Conservation (phyloP, 2,113 vertebrate species). For the Ochotona princeps region DNA sequence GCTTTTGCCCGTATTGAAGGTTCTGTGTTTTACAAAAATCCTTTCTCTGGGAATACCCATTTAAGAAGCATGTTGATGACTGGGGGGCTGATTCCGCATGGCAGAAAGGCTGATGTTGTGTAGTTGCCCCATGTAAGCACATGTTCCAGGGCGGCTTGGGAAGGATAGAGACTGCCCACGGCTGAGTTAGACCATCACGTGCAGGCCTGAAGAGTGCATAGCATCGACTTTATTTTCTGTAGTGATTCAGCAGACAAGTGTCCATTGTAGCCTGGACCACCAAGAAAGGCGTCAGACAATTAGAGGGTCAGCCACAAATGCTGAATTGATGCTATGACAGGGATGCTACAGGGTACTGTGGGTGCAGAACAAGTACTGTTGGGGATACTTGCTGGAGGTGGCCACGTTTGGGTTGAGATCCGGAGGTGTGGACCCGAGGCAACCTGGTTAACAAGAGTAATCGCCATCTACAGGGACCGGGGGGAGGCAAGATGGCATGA, state of each 20-base stretch:
- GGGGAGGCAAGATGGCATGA: neutral
- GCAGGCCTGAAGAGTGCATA: neutral
- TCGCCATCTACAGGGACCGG: neutral
- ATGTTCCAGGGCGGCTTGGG: slow-evolving; percentile 20
- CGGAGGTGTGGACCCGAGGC: neutral
- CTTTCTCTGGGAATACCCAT: slow-evolving; percentile 4
- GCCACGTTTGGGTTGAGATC: neutral
- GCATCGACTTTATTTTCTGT: slow-evolving; percentile 1
- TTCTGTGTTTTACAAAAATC: slow-evolving; percentile 29
- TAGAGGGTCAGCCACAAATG: neutral
- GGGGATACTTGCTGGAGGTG: neutral
- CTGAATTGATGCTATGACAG: neutral
- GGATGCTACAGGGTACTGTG: neutral
- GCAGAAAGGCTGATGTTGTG: slow-evolving; percentile 23
- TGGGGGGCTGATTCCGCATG: neutral
- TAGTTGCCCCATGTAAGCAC: neutral
- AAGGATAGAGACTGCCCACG: neutral
- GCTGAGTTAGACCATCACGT: neutral
- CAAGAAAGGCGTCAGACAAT: slow-evolving; percentile 25
- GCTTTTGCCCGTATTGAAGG: slow-evolving; percentile 11
- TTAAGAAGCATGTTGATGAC: slow-evolving; percentile 12
- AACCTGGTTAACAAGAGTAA: neutral
- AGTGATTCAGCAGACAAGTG: neutral
- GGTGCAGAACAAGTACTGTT: neutral
- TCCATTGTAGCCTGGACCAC: neutral